A percentile compares a stretch with the other conserved stretches of the same genome.
Conservation (phyloP, 2,888 invertebrate genomes). For the Electrophaes corylata region DNA sequence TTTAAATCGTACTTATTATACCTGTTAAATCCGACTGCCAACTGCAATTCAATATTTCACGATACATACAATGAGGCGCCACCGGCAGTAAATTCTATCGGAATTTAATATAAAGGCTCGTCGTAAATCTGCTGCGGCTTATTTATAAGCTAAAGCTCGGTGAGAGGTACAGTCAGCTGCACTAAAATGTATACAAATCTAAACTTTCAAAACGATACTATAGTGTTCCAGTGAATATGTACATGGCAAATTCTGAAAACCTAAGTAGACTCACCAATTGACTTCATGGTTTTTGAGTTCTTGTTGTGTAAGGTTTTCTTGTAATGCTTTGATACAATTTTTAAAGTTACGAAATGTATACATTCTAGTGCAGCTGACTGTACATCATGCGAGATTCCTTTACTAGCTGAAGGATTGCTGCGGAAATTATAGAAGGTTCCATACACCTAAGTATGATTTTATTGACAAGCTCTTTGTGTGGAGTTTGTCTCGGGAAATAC, state of each 20-base stretch:
- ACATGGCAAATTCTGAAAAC: too few relatives aligned
- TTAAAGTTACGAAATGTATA: too few relatives aligned
- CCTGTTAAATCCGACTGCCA: conserved; percentile 1
- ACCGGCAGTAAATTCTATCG: conserved; percentile 62
- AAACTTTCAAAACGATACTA: too few relatives aligned
- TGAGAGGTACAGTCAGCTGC: too few relatives aligned
- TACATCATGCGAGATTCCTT: conserved; percentile 44
- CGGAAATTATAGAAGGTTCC: not conserved
- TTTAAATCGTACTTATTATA: not conserved
- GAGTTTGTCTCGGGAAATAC: not conserved
- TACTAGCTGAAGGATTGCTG: not conserved
- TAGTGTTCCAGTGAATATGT: too few relatives aligned
- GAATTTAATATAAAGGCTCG: conserved; percentile 74
- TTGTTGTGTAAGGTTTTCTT: too few relatives aligned
- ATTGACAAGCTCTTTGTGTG: not conserved
- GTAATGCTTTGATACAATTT: too few relatives aligned
- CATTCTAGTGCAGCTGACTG: too few relatives aligned
- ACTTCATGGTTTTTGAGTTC: too few relatives aligned
- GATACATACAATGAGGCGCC: conserved; percentile 16
- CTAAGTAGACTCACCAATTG: too few relatives aligned
- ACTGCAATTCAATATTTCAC: conserved; percentile 17
- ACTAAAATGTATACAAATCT: too few relatives aligned
- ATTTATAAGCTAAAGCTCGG: conserved; percentile 62
- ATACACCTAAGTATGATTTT: conserved; percentile 1
- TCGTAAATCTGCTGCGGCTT: conserved; percentile 68